Evolutionary conservation across 2,797 vertebrate species (phyloP).

Genomic region (Tokudaia muenninki): DNA sequence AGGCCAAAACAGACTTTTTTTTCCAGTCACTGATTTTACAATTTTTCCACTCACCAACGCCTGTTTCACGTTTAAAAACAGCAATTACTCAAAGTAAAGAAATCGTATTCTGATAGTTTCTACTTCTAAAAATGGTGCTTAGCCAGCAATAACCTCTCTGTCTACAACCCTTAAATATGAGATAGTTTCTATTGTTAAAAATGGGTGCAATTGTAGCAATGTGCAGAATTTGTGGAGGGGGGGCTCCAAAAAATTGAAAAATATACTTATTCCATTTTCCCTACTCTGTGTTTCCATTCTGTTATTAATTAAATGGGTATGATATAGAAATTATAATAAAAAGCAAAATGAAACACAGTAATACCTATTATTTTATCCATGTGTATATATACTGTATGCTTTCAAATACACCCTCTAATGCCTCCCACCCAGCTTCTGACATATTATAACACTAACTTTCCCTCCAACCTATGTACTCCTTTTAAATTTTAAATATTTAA

Average conservation of each 20-base stretch:
- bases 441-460: background rate
- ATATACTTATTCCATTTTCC: background rate
- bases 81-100: slow-evolving; percentile 78
- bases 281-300: background rate
- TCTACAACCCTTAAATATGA: background rate
- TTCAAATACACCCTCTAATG: background rate
- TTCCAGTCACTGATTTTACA: slow-evolving; percentile 77
- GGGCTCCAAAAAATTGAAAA: background rate
- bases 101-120: slow-evolving; percentile 60
- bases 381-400: background rate
- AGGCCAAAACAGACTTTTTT: slow-evolving; percentile 76
- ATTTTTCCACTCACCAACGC: slow-evolving; percentile 77
- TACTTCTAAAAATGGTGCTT: slow-evolving; percentile 50
- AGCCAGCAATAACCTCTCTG: slow-evolving; percentile 19
- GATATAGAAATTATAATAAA: background rate
- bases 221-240: background rate
- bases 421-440: background rate
- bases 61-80: slow-evolving; percentile 81
- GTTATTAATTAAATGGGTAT: slow-evolving; percentile 39
- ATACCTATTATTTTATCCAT: background rate
- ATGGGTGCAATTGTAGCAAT: background rate
- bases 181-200: background rate
- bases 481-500: background rate
- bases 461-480: background rate
- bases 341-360: background rate